Conservation (phyloP, 2,797 vertebrate genomes). For the Argyrosomus regius region DNA sequence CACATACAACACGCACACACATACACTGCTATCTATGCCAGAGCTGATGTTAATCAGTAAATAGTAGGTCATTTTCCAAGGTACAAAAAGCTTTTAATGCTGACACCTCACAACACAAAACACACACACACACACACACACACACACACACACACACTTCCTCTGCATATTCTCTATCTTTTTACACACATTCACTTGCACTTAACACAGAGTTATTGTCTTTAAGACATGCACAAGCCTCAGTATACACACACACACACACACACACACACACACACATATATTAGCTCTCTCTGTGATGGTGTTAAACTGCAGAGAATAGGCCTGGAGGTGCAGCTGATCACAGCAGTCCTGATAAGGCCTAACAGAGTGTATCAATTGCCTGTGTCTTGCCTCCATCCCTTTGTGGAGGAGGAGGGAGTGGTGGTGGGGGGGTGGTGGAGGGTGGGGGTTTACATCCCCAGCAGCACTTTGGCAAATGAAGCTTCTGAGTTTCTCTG, state of each 20-base stretch:
- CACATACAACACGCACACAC: conserved; percentile 17
- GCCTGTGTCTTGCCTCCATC: conserved; percentile 91
- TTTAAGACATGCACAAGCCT: conserved; percentile 80
- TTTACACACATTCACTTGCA: neutral
- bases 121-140: neutral
- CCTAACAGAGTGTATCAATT: conserved; percentile 93
- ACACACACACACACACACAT: conserved; percentile 9
- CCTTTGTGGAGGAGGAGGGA: conserved; percentile 80
- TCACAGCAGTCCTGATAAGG: conserved; percentile 88
- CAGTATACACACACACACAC: conserved; percentile 75
- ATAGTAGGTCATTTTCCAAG: conserved; percentile 36
- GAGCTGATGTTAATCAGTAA: conserved; percentile 49
- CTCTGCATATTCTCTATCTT: neutral
- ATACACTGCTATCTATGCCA: conserved; percentile 22
- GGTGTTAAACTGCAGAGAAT: conserved; percentile 90
- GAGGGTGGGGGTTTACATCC: conserved; percentile 84
- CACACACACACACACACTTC: too few relatives aligned
- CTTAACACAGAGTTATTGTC: neutral
- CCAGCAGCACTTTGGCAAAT: conserved; percentile 89
- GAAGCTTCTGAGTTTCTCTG: conserved; percentile 83
- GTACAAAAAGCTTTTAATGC: conserved; percentile 15
- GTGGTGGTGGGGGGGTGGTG: conserved; percentile 83
- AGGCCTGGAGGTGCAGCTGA: conserved; percentile 88
- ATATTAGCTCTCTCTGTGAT: conserved; percentile 88
- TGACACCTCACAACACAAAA: conserved; percentile 1